phyloP scores from a whole-genome alignment of 2,113 vertebrate species.

The Sphyrna mokarran region DNA sequence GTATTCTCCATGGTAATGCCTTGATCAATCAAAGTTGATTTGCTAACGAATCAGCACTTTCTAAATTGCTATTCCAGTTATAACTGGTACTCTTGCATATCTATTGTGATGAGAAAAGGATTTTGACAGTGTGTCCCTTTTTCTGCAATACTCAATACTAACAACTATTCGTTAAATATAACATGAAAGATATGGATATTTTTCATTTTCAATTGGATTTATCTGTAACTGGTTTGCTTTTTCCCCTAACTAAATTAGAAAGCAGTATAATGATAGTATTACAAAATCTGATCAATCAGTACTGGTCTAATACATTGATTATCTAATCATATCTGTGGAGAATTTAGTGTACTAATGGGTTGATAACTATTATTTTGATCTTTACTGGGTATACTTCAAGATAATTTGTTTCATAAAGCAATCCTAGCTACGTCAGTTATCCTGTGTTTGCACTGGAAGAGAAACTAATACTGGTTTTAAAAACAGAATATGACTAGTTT shows the following conservation, averaged over 20 bases:
- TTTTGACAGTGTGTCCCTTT: too few relatives aligned
- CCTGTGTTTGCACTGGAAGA: not conserved
- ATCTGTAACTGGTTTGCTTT: not conserved
- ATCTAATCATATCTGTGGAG: not conserved
- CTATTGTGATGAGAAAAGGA: too few relatives aligned
- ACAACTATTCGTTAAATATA: not conserved
- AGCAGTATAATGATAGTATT: not conserved
- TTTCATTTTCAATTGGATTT: not conserved
- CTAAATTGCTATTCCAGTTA: too few relatives aligned
- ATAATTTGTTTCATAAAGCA: not conserved
- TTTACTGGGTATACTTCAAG: not conserved
- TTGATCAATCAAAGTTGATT: too few relatives aligned
- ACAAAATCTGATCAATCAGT: not conserved
- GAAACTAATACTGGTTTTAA: not conserved
- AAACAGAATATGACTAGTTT: not conserved
- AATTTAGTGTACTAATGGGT: not conserved
- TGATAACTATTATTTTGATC: not conserved
- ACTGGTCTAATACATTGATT: not conserved
- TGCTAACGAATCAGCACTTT: too few relatives aligned
- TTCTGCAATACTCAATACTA: too few relatives aligned
- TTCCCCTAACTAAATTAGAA: not conserved
- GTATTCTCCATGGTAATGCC: too few relatives aligned
- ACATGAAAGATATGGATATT: constrained; percentile 1
- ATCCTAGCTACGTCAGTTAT: not conserved
- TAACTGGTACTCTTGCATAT: too few relatives aligned